Conservation (phyloP, 2,113 vertebrate species). For the Eidolon helvum region DNA sequence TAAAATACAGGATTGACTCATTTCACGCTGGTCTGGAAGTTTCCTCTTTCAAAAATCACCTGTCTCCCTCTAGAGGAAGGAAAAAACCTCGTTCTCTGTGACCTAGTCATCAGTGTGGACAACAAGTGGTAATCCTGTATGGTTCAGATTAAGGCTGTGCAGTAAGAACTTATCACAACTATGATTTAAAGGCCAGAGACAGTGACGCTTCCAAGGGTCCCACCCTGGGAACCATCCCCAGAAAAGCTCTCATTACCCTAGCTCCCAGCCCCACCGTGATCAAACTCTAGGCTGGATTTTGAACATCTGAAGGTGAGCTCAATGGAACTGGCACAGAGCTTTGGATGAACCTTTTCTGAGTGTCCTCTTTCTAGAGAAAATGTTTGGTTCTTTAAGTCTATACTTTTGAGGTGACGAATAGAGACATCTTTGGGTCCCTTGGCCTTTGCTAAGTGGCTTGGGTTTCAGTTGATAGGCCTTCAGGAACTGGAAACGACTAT, state of each 20-base stretch:
- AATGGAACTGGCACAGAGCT: background rate
- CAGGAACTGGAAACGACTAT: background rate
- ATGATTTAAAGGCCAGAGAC: background rate
- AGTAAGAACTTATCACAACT: background rate
- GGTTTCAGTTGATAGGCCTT: background rate
- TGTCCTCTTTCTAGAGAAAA: background rate
- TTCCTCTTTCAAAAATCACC: background rate
- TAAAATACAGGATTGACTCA: conserved; percentile 54
- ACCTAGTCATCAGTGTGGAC: background rate
- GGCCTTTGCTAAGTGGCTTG: background rate
- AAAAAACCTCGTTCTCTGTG: conserved; percentile 32
- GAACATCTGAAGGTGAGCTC: background rate
- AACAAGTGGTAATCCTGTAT: background rate
- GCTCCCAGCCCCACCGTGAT: background rate
- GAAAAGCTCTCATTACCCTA: conserved; percentile 8
- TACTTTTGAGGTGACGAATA: background rate
- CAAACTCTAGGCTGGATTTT: background rate
- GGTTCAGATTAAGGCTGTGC: background rate
- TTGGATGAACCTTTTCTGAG: background rate
- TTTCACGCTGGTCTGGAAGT: background rate
- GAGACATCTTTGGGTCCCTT: background rate
- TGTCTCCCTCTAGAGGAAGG: background rate
- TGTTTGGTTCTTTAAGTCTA: background rate
- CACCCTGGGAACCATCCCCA: background rate
- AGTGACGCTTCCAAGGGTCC: background rate